Base-by-base conservation (phyloP, 23 tunicate species). In the Corella eumyota region DNA sequence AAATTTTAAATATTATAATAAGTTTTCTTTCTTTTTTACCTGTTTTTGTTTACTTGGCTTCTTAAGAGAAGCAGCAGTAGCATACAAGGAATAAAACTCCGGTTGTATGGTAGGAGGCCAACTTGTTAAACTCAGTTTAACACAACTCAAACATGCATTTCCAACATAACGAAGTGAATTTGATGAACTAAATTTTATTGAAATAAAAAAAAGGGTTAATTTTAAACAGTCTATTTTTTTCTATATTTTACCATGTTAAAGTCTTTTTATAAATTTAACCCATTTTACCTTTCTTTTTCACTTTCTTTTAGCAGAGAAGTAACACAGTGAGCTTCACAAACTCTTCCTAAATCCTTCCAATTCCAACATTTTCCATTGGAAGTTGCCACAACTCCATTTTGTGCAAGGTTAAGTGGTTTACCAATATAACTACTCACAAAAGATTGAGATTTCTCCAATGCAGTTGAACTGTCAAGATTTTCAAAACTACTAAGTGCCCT, bases 401-500 rank as follows among this genome's bases (percentile, higher is more conserved):
- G 13, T 2, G 50, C 60, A 3, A 45, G 32, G 25, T 34, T 36
- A 24, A 45, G 40, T 1, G 71, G 21, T 54, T 60, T 64, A 55
- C 64, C 48, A 25, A 58, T 21, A n/a, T n/a, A n/a, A 9, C 47
- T 50, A 11, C 45, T 45, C 38, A 57, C 25, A 31, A 38, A 31
- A 31, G 29, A 46, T 25, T 32, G 30, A n/a, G 62, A 46, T 52
- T 65, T 70, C 24, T 69, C 68, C 7, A 25, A 32, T 5, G 68
- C 56, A 0, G 57, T n/a, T 13, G 56, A 36, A 9, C 45, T 27
- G 3, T 70, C 90, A 36, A 56, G 35, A n/a, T 80, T 58, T 6
- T 80, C 90, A 64, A 80, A 80, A 20, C 30, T 53, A 19, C 78
- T 56, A 15, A 80, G 57, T 11, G 78, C 59, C 36, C 90, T 80